phyloP scores from a whole-genome alignment of 2,113 vertebrate species.

The Ictalurus punctatus region DNA sequence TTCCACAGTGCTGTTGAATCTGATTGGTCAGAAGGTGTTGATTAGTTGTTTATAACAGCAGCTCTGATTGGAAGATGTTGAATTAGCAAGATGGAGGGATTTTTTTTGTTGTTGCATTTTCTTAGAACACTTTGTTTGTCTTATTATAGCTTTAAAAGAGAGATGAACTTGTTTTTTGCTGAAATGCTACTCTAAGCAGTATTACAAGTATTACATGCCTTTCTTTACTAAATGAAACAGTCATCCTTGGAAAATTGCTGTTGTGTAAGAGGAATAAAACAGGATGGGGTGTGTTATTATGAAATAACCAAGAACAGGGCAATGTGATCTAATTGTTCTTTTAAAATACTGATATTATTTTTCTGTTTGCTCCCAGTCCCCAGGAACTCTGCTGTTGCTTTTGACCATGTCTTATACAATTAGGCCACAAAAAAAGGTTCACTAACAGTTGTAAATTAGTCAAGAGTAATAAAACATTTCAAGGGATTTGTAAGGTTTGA shows the following conservation, averaged over 20 bases:
- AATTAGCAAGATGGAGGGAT: neutral
- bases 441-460: neutral
- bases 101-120: neutral
- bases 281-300: neutral
- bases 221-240: neutral
- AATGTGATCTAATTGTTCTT: neutral
- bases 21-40: neutral
- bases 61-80: neutral
- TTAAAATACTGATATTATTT: neutral
- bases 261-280: neutral
- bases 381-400: neutral
- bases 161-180: neutral
- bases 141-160: neutral
- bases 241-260: neutral
- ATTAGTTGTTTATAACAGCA: neutral
- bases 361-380: neutral
- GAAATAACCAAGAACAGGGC: neutral
- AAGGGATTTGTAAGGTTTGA: neutral
- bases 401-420: neutral
- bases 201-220: neutral
- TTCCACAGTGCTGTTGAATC: neutral
- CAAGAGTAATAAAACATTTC: neutral
- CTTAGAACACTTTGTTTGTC: neutral
- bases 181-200: neutral
- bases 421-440: neutral